phyloP scores from a whole-genome alignment of 2,797 vertebrate species.

The Phalanger gymnotis region DNA sequence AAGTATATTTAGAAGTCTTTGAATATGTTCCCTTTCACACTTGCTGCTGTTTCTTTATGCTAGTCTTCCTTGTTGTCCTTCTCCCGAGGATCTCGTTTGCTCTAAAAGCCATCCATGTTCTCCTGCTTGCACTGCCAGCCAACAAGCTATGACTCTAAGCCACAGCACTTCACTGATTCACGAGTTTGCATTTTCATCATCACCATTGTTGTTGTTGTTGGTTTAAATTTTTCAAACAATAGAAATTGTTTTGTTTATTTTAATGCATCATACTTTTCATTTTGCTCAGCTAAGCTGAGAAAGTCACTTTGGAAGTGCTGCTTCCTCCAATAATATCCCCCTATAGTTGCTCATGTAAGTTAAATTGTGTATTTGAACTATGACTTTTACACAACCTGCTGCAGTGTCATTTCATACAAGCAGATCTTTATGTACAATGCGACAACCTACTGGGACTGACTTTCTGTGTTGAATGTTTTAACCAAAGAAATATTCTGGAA shows the following conservation, averaged over 20 bases:
- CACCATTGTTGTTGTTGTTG: neutral
- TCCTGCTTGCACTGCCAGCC: slow-evolving; percentile 74
- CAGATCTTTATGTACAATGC: neutral
- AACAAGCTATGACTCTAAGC: slow-evolving; percentile 78
- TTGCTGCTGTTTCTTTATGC: neutral
- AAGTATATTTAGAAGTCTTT: neutral
- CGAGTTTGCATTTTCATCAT: slow-evolving; percentile 62
- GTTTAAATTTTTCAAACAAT: slow-evolving; percentile 67
- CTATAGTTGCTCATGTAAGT: slow-evolving; percentile 54
- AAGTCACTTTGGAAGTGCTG: slow-evolving; percentile 41
- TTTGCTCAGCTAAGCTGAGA: neutral
- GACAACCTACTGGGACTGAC: neutral
- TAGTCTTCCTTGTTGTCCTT: neutral
- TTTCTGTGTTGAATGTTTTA: neutral
- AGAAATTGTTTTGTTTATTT: slow-evolving; percentile 64
- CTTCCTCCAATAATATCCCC: slow-evolving; percentile 38
- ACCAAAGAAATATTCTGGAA: neutral
- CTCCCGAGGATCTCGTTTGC: neutral
- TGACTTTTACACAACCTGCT: neutral
- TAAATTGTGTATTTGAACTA: slow-evolving; percentile 33
- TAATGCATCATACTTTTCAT: slow-evolving; percentile 3
- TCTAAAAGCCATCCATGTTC: slow-evolving; percentile 44
- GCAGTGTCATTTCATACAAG: neutral
- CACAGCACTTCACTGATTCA: slow-evolving; percentile 67
- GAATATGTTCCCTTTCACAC: neutral